Conservation (phyloP, 1,140 invertebrate genomes). For the Aphelinus certus region DNA sequence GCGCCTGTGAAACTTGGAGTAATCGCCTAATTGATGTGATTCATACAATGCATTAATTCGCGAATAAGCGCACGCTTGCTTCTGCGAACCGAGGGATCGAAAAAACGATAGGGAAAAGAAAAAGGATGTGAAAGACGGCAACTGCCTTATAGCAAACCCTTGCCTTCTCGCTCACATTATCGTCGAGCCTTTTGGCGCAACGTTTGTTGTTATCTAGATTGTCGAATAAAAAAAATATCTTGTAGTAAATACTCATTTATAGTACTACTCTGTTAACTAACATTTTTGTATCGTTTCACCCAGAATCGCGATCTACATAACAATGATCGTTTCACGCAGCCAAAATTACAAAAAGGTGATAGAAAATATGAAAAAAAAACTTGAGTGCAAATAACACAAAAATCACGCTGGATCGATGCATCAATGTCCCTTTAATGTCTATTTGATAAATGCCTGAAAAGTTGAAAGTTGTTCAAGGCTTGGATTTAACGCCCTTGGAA, state of each 20-base stretch:
- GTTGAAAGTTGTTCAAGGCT: not conserved
- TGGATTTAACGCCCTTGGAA: constrained; percentile 5
- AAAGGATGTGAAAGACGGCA: constrained; percentile 2
- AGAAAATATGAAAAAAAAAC: not conserved
- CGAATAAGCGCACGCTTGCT: not conserved
- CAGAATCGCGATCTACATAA: constrained; percentile 1
- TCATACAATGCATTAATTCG: not conserved
- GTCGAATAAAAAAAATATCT: not conserved
- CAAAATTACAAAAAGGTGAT: not conserved
- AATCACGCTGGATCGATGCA: constrained; percentile 3
- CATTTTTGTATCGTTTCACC: not conserved
- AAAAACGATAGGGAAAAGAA: not conserved
- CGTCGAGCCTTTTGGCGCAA: not conserved
- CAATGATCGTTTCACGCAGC: constrained; percentile 3
- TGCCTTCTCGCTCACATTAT: constrained; percentile 5
- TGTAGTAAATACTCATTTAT: no score
- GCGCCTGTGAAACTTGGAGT: constrained; percentile 6
- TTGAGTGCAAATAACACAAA: not conserved
- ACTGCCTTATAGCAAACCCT: constrained; percentile 10
- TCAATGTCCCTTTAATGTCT: constrained; percentile 45
- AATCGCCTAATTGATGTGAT: constrained; percentile 12
- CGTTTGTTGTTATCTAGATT: constrained; percentile 2
- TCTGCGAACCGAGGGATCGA: not conserved
- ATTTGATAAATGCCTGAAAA: constrained; percentile 30
- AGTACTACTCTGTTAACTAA: no score